Conservation (phyloP, 92 coral and sea anemone species). For the Parazoanthus atlanticus region DNA sequence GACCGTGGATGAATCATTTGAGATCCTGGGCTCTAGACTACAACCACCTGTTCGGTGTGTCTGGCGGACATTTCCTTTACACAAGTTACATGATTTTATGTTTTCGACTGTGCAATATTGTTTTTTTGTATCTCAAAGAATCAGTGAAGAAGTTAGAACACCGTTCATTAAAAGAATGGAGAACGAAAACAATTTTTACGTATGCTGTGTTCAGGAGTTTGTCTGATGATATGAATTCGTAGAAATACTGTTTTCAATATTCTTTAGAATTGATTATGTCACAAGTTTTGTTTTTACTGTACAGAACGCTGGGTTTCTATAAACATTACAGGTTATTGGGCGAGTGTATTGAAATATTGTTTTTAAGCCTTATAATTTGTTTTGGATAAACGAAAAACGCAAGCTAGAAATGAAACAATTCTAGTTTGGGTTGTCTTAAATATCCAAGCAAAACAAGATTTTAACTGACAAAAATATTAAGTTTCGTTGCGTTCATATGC, state of each 20-base stretch:
- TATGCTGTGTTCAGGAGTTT: not conserved
- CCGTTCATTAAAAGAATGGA: no score
- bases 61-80: no score
- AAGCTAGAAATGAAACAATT: not conserved
- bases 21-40: no score
- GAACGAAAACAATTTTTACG: no score
- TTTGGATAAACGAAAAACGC: not conserved
- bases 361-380: not conserved
- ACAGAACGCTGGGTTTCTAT: not conserved
- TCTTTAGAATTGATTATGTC: not conserved
- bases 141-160: no score
- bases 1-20: no score
- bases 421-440: not conserved
- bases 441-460: not conserved
- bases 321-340: not conserved
- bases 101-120: no score
- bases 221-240: not conserved
- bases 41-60: no score
- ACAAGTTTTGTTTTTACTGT: not conserved
- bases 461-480: not conserved
- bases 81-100: no score
- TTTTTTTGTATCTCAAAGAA: no score
- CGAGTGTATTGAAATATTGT: not conserved
- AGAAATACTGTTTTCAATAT: not conserved
- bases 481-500: constrained; percentile 6